Percentiles rank a stretch among this genome's conserved stretches.
Conservation (phyloP, 2,113 vertebrate species). For the Sarotherodon lohbergeri region DNA sequence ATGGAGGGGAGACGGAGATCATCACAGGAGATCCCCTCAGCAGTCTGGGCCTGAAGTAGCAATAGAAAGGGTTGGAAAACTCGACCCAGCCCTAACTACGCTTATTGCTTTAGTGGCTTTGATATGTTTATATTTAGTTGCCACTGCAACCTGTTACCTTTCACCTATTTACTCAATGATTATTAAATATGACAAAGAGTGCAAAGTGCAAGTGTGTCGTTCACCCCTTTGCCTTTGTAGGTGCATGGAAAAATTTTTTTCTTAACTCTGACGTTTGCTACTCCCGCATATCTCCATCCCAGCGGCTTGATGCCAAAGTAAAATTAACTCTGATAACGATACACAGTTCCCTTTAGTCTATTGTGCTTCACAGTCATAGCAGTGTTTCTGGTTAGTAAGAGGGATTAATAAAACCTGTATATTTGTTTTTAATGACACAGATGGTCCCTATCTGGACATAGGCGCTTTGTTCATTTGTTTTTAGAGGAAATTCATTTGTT, state of each 20-base stretch:
- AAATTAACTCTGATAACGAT: background rate
- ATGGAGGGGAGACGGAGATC: background rate
- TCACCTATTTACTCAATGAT: background rate
- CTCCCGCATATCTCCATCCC: background rate
- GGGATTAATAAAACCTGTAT: background rate
- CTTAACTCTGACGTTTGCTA: background rate
- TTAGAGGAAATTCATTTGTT: background rate
- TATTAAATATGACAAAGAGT: background rate
- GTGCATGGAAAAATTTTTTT: accelerated
- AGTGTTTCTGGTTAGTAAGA: background rate
- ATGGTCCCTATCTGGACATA: background rate
- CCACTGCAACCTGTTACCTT: background rate
- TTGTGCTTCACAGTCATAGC: background rate
- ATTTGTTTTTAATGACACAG: background rate
- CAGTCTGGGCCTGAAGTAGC: background rate
- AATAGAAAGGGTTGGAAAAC: background rate
- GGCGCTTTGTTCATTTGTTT: background rate
- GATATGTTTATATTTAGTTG: background rate
- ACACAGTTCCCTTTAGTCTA: background rate
- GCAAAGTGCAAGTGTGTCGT: background rate
- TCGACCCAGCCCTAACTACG: background rate
- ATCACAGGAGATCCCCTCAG: background rate
- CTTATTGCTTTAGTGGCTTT: background rate
- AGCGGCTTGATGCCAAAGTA: background rate
- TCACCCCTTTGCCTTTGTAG: background rate